phyloP scores from a whole-genome alignment of 2,888 invertebrate species.

The Branchellion lobata region DNA sequence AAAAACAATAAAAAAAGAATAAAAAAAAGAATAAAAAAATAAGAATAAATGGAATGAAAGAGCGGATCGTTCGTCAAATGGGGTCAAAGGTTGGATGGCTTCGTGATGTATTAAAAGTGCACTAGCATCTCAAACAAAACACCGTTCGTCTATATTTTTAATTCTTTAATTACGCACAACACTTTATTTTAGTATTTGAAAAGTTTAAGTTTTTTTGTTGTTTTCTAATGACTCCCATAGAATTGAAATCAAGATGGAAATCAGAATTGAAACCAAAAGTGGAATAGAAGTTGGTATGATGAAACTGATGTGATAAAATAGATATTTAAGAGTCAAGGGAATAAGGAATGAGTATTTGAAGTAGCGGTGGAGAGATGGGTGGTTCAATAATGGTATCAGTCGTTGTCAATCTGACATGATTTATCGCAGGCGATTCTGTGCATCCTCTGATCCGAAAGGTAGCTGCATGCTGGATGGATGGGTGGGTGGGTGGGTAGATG shows the following conservation, averaged over 20 bases:
- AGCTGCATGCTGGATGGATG: background rate
- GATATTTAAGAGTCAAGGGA: too few relatives aligned
- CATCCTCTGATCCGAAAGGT: background rate
- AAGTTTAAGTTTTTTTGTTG: background rate
- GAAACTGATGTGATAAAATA: too few relatives aligned
- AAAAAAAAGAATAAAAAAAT: background rate
- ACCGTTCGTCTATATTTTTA: background rate
- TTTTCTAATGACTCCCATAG: background rate
- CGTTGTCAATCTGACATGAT: background rate
- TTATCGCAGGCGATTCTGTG: constrained; percentile 1
- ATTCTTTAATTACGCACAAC: too few relatives aligned
- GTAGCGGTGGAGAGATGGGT: too few relatives aligned
- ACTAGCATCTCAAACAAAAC: background rate
- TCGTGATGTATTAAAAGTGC: constrained; percentile 16
- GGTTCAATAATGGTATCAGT: too few relatives aligned
- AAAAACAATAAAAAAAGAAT: background rate
- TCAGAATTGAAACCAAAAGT: too few relatives aligned
- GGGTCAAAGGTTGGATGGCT: background rate
- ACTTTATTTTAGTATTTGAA: background rate
- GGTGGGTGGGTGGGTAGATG: background rate
- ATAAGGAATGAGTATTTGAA: background rate
- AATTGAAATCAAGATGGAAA: background rate
- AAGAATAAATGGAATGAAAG: background rate
- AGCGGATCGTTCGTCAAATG: too few relatives aligned
- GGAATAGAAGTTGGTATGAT: too few relatives aligned